Evolutionary conservation across 2,888 invertebrate genomes (phyloP).

Genomic region (Tryphoninae sp.): DNA sequence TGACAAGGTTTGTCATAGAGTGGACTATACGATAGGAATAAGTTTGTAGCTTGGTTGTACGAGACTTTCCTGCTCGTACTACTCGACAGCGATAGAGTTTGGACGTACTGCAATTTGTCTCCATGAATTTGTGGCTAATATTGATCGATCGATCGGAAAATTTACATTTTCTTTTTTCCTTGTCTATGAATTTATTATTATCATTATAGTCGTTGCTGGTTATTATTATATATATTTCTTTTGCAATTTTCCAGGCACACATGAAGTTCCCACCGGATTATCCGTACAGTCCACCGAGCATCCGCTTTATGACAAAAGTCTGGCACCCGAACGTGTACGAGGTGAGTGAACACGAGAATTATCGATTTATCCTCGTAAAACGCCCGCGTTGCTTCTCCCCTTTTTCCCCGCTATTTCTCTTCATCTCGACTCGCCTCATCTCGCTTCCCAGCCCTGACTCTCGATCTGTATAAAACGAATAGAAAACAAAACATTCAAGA

Average conservation of each 20-base stretch:
- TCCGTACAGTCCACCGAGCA: slow-evolving; percentile 98
- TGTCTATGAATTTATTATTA: neutral
- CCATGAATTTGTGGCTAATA: no score
- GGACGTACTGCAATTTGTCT: no score
- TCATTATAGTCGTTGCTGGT: neutral
- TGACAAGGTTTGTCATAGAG: no score
- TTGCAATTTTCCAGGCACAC: slow-evolving; percentile 90
- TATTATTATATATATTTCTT: slow-evolving; percentile 17
- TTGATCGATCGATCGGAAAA: slow-evolving; percentile 2
- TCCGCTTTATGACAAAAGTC: slow-evolving; percentile 99
- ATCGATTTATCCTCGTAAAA: slow-evolving; percentile 67
- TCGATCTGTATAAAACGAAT: neutral
- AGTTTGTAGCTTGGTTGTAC: no score
- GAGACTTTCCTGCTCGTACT: no score
- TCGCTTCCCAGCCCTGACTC: slow-evolving; percentile 15
- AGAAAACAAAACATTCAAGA: no score
- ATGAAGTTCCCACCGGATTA: slow-evolving; percentile 99
- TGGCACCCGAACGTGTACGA: slow-evolving; percentile 99
- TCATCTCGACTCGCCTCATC: slow-evolving; percentile 40
- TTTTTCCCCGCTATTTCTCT: slow-evolving; percentile 46
- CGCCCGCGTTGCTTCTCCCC: slow-evolving; percentile 43
- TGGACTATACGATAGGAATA: no score
- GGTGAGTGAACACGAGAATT: slow-evolving; percentile 85
- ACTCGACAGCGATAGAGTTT: no score
- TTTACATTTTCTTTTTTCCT: neutral